Evolutionary conservation across 2,113 vertebrate species (phyloP).

Genomic region (Ursus arctos): DNA sequence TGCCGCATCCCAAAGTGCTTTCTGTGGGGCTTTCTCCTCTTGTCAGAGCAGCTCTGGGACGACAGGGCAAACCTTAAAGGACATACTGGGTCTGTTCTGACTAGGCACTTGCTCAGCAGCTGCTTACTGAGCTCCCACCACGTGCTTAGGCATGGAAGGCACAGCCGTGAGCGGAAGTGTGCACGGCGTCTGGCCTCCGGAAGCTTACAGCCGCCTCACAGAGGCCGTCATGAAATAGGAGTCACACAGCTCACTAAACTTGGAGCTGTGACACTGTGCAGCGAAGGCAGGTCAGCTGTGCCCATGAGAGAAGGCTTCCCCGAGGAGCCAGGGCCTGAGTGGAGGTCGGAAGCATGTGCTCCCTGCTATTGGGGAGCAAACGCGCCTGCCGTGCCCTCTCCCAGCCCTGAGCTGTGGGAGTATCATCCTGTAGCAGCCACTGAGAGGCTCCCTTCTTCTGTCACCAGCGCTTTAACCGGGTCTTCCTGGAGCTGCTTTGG

Average conservation of each 20-base stretch:
- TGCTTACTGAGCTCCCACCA: neutral
- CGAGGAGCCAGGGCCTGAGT: too few species aligned
- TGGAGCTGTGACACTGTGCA: too few species aligned
- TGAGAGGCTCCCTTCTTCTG: neutral
- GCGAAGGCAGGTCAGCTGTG: neutral
- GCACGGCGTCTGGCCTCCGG: neutral
- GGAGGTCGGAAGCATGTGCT: neutral
- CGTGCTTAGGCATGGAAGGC: neutral
- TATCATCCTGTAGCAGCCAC: neutral
- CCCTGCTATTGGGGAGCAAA: fast-evolving
- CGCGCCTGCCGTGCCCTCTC: neutral
- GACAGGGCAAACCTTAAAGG: neutral
- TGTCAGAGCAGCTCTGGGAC: neutral
- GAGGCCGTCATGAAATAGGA: neutral
- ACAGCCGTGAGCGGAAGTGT: neutral
- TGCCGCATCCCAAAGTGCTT: neutral
- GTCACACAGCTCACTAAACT: neutral
- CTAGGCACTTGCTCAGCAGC: neutral
- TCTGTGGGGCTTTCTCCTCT: neutral
- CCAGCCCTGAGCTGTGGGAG: neutral
- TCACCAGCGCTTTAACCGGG: fast-evolving
- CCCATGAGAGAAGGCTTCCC: neutral
- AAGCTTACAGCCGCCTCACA: fast-evolving
- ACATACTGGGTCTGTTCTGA: neutral
- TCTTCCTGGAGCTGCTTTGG: neutral